Evolutionary conservation across 2,797 vertebrate species (phyloP), one percentile per base, ranked within the genome.

Genomic region (Phrynocephalus forsythii): DNA sequence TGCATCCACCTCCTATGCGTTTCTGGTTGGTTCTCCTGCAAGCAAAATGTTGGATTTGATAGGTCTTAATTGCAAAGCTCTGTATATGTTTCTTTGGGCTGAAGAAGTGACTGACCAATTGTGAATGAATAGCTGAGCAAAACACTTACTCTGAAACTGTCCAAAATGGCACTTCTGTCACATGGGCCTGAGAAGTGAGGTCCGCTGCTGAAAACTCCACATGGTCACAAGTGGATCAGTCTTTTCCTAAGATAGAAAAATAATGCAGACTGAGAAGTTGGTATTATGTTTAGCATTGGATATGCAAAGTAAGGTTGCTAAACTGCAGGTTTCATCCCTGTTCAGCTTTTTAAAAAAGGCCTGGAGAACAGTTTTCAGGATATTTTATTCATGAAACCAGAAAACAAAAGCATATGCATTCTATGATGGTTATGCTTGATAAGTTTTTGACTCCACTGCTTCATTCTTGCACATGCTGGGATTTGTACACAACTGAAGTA

Each of bases 91-190:
- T 13, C 52, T 63, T 18, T 63, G 13, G 60, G 16, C 60, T 63
- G 16, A 63, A 20, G 60, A 20, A 63, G 18, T 13, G 60, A 63
- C 60, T 63, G 60, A 63, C 13, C 60, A 63, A 63, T 28, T 16
- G 13, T 56, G 11, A 66, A 68, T 3, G 28, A 52, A 33, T 11
- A 56, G 63, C 16, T 9, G 9, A 26, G 66, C 5, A 69, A 0
- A 28, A 28, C 44, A 93, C 96, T 92, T 82, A 96, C 94, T 90
- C 13, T 0, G 83, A 94, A 95, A 96, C 94, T 75, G 88, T 92
- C 91, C 86, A 86, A 90, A 92, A 83, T 84, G 48, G 78, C 0
- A 63, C 86, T 1, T 0, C 16, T 0, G 88, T 96, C 94, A 96
- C 89, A 0, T 92, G 0, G 82, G 93, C 75, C 87, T 92, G 0